Conservation (phyloP, 2,797 vertebrate genomes). For the Hafferia zeledoni region DNA sequence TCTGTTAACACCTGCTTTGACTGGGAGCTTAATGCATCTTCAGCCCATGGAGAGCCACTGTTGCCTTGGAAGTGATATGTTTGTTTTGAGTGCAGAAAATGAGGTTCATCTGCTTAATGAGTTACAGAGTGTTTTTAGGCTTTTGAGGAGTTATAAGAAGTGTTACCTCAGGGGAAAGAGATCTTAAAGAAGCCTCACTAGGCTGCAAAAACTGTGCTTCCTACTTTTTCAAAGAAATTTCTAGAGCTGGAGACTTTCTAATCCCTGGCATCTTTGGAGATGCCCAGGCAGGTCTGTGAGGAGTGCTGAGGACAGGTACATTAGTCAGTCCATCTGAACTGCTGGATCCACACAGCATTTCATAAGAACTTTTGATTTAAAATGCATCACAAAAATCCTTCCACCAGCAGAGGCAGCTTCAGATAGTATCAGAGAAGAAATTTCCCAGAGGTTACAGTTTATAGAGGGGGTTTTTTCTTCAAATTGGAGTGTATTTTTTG, state of each 20-base stretch:
- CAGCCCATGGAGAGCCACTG: background rate
- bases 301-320: background rate
- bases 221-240: background rate
- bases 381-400: constrained; percentile 19
- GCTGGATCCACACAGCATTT: background rate
- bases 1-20: background rate
- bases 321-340: constrained; percentile 37
- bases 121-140: background rate
- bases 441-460: background rate
- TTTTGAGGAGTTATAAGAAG: background rate
- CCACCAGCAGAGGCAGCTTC: background rate
- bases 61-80: background rate
- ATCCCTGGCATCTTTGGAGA: background rate
- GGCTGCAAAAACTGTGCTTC: background rate
- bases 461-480: background rate
- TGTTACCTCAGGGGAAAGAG: background rate
- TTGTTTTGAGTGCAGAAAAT: background rate
- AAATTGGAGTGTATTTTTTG: background rate
- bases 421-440: background rate
- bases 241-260: background rate
- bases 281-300: background rate
- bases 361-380: constrained; percentile 3
- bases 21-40: background rate
- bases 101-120: background rate
- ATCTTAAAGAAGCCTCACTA: background rate